Base-by-base conservation (phyloP, 2,797 vertebrate species). In the Sebastes elongatus region DNA sequence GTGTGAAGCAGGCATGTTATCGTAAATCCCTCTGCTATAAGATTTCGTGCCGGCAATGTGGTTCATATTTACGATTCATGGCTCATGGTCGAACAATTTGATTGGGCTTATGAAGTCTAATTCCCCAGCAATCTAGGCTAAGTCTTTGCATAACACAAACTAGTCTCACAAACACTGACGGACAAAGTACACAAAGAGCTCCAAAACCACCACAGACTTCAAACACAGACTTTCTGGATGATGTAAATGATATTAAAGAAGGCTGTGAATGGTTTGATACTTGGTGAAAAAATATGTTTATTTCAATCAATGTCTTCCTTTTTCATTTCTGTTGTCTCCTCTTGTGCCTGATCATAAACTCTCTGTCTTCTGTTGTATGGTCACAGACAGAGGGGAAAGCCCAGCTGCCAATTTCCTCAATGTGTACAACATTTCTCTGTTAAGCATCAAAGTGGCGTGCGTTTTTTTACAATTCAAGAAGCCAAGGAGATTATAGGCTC, bases 1-100 rank as follows among this genome's bases (percentile, higher is more conserved):
- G 6, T 67, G 69, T 70, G 61, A 84, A 78, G 62, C 60, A 70
- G 27, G 63, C 65, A 55, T 56, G 64, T 74, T 81, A 82, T 72
- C 10, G n/a, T n/a, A 86, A 89, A 88, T 74, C 78, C 79, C 73
- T 72, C 56, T 18, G 71, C 14, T 83, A 18, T 70, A 57, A 65
- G 59, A 76, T 79, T 55, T 81, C 10, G 10, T 32, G 70, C 27
- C 9, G 9, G 49, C 42, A 83, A 79, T 86, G 56, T 87, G 89
- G 78, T 89, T 92, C 59, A 59, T 71, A 82, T 86, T 86, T 80
- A 71, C 64, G 55, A 57, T 70, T 66, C 55, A 74, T 69, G 59
- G 75, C 72, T 81, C 63, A 70, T 4, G 9, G 30, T 59, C 1
- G 8, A 81, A 85, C 59, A 53, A 16, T 86, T 49, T 78, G 16